A percentile compares a stretch with the other conserved stretches of the same genome.
Evolutionary conservation across 2,888 invertebrate genomes (phyloP).

Genomic region (Xylophagus ater): DNA sequence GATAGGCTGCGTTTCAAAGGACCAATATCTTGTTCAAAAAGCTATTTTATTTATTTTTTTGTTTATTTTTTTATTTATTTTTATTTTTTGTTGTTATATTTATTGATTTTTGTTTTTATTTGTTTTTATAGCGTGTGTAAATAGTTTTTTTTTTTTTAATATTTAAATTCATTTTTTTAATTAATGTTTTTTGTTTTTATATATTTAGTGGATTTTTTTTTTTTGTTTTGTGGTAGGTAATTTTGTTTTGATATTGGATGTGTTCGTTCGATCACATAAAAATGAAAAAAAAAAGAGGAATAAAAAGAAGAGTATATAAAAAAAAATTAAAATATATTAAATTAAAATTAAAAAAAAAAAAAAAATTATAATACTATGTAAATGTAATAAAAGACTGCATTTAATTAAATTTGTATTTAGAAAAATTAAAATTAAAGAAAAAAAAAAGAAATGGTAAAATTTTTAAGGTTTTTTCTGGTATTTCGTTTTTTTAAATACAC

Average conservation of each 20-base stretch:
- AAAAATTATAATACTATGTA: constrained; percentile 15
- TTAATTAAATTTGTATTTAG: constrained; percentile 10
- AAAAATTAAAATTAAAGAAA: constrained; percentile 18
- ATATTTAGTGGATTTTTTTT: constrained; percentile 6
- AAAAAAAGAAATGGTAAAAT: constrained; percentile 9
- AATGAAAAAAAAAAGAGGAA: constrained; percentile 18
- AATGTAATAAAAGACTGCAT: constrained; percentile 7
- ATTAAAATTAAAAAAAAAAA: constrained; percentile 18
- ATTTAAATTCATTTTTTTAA: constrained; percentile 12
- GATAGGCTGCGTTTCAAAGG: constrained; percentile 73
- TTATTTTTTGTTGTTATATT: constrained; percentile 8
- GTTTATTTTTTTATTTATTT: constrained; percentile 12
- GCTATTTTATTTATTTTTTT: constrained; percentile 40
- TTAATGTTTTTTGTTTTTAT: constrained; percentile 6
- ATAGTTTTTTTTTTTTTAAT: constrained; percentile 9
- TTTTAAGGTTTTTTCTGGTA: neutral
- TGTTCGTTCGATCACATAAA: constrained; percentile 17
- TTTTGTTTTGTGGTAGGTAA: too few species aligned
- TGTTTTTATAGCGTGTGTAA: constrained; percentile 15
- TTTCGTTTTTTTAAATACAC: constrained; percentile 1
- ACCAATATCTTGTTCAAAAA: constrained; percentile 82
- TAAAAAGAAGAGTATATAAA: constrained; percentile 18
- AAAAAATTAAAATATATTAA: constrained; percentile 16
- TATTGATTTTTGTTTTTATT: constrained; percentile 8
- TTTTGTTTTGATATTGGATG: constrained; percentile 6